Evolutionary conservation across 2,113 vertebrate species (phyloP).

Genomic region (Ailurus styani): DNA sequence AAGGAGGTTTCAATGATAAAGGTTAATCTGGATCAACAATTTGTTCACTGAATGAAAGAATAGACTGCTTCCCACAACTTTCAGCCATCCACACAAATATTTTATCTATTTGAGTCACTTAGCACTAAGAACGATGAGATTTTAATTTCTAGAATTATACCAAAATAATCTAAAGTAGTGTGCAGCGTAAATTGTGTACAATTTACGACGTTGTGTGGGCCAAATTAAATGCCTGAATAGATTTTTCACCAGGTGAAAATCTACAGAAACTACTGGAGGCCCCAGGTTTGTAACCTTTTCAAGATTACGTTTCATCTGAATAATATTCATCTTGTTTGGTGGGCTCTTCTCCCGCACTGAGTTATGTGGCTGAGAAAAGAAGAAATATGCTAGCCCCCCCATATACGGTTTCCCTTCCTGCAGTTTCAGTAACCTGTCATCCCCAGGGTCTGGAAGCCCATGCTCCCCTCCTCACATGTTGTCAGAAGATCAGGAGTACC

Average conservation of each 20-base stretch:
- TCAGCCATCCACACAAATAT: not conserved
- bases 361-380: not conserved
- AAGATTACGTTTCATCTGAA: not conserved
- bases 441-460: not conserved
- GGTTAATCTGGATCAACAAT: not conserved
- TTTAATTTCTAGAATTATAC: conserved; percentile 1
- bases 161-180: not conserved
- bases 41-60: not conserved
- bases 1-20: not conserved
- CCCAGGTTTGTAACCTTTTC: not conserved
- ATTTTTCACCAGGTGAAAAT: not conserved
- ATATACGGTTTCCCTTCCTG: not conserved
- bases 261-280: not conserved
- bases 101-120: not conserved
- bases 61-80: not conserved
- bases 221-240: not conserved
- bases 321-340: not conserved
- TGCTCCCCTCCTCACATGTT: not conserved
- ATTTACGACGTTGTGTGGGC: not conserved
- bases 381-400: not conserved
- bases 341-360: not conserved
- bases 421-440: not conserved
- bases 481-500: not conserved
- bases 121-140: not conserved
- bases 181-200: not conserved